Conservation (phyloP, 2,113 vertebrate species). For the Parus major region DNA sequence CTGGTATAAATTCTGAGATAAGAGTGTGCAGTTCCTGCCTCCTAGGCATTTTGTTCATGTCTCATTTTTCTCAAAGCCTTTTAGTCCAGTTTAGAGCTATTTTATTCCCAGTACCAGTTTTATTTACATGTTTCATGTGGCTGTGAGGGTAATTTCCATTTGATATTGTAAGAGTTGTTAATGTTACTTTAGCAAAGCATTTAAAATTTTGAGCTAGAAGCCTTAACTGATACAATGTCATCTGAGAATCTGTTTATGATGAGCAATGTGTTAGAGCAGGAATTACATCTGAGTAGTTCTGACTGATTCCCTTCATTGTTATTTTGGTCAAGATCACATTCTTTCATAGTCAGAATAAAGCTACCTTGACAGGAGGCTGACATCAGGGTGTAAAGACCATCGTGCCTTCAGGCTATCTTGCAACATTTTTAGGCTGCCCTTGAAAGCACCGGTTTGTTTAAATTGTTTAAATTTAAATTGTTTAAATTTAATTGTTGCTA, state of each 20-base stretch:
- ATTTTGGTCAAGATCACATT: not conserved
- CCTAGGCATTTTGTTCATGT: not conserved
- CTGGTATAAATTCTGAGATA: not conserved
- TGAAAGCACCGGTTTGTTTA: not conserved
- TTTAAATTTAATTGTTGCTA: not conserved
- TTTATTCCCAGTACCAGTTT: not conserved
- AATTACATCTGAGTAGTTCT: not conserved
- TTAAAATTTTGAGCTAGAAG: not conserved
- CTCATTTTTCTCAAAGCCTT: not conserved
- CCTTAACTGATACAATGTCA: not conserved
- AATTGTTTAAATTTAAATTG: not conserved
- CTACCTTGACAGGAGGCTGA: not conserved
- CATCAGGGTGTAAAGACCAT: not conserved
- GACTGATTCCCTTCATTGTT: not conserved
- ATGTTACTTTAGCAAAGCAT: not conserved
- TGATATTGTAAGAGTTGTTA: not conserved
- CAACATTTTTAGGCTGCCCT: not conserved
- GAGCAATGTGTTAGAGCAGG: not conserved
- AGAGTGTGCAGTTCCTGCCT: not conserved
- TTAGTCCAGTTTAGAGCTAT: not conserved
- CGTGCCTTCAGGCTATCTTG: not conserved
- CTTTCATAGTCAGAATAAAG: not conserved
- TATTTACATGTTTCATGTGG: not conserved
- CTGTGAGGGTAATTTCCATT: not conserved
- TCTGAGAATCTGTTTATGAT: not conserved